phyloP scores from a whole-genome alignment of 2,888 invertebrate species.

The Allolobophora icterica region DNA sequence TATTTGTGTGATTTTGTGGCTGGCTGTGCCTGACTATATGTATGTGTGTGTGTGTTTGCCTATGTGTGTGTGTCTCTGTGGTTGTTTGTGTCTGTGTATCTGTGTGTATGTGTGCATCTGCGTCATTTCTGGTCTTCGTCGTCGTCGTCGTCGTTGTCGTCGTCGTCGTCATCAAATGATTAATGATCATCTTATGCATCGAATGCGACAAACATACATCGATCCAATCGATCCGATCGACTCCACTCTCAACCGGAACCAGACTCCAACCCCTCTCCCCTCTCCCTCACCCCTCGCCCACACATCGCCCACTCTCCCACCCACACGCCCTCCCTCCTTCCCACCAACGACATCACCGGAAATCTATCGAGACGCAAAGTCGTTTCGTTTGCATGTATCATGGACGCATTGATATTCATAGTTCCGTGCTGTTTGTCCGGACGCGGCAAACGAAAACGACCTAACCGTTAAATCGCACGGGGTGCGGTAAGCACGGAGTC shows the following conservation, averaged over 20 bases:
- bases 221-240: not conserved
- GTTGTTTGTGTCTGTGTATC: not conserved
- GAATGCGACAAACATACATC: not conserved
- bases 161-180: constrained; percentile 26
- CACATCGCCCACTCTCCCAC: not conserved
- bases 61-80: not conserved
- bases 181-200: constrained; percentile 17
- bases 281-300: not conserved
- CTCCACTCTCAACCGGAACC: constrained; percentile 17
- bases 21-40: not conserved
- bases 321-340: not conserved
- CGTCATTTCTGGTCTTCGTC: not conserved
- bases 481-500: not conserved
- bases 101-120: not conserved
- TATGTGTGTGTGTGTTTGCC: too few relatives aligned
- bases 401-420: not conserved
- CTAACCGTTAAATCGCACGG: not conserved
- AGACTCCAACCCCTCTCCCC: not conserved
- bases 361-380: not conserved
- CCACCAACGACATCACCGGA: not conserved
- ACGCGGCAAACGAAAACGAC: not conserved
- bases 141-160: constrained; percentile 31
- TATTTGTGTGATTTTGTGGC: not conserved
- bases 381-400: not conserved
- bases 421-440: not conserved